These are phyloP conservation scores for Apeltes quadracus DNA, from an alignment of 2,113 vertebrate genomes.

Conservation along the genomic window DNA sequence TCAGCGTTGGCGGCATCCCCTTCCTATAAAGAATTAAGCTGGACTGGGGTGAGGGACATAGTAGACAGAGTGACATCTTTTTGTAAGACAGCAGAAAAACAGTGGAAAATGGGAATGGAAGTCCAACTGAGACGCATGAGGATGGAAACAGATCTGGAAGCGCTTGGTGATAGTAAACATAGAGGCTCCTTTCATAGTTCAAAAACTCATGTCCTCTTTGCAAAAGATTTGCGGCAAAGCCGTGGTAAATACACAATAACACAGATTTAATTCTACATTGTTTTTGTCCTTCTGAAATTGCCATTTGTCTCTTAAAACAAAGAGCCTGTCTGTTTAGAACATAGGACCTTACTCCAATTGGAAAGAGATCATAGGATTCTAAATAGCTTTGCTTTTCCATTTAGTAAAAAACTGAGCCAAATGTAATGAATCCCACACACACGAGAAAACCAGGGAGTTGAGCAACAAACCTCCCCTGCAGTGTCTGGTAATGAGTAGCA, in stretches of 20 bases:
- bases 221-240: constrained; percentile 38
- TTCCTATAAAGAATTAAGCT: constrained; percentile 45
- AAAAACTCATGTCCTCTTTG: constrained; percentile 43
- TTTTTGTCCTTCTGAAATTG: constrained; percentile 43
- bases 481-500: constrained; percentile 48
- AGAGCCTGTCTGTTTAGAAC: constrained; percentile 24
- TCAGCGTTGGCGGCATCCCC: background rate
- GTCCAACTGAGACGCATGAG: constrained; percentile 59
- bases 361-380: constrained; percentile 52
- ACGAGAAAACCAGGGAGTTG: constrained; percentile 53
- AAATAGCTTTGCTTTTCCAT: constrained; percentile 60
- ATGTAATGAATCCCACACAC: constrained; percentile 63
- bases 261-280: constrained; percentile 49
- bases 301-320: constrained; percentile 45
- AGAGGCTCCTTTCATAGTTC: constrained; percentile 40
- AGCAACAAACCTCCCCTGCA: constrained; percentile 36
- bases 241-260: constrained; percentile 39
- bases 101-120: constrained; percentile 75
- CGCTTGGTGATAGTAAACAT: constrained; percentile 67
- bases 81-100: constrained; percentile 53
- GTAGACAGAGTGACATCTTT: constrained; percentile 48
- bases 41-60: constrained; percentile 29
- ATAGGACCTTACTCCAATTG: constrained; percentile 50
- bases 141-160: constrained; percentile 77
- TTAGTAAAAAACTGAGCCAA: constrained; percentile 45